Conservation (phyloP, 2,888 invertebrate genomes). For the Sinhomidia bicolor region DNA sequence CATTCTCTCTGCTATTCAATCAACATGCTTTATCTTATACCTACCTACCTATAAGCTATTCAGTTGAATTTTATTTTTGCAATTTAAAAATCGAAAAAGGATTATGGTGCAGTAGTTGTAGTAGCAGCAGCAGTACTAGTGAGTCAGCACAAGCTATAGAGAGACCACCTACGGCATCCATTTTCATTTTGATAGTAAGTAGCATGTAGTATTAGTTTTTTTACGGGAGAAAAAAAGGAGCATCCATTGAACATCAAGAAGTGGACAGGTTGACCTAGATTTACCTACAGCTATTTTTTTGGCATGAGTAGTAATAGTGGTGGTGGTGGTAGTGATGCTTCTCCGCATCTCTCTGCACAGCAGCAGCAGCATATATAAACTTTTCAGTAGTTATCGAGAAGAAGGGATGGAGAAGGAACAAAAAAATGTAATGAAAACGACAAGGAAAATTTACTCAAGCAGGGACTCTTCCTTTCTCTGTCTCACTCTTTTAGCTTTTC, state of each 20-base stretch:
- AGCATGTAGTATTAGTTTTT: neutral
- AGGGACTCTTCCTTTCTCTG: neutral
- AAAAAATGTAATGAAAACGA: conserved; percentile 47
- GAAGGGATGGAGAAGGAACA: neutral
- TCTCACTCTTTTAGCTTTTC: neutral
- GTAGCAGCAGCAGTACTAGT: neutral
- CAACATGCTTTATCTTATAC: too few relatives aligned
- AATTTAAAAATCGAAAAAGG: neutral
- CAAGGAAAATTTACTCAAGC: conserved; percentile 10
- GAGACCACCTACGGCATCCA: neutral
- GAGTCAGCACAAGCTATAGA: neutral
- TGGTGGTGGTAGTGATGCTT: too few relatives aligned
- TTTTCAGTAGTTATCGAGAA: conserved; percentile 16
- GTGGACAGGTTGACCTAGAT: conserved; percentile 59
- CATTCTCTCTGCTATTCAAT: neutral
- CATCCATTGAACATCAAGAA: too few relatives aligned
- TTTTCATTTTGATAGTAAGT: neutral
- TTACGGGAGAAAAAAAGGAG: neutral
- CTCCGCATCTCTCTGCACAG: too few relatives aligned
- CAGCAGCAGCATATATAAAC: neutral
- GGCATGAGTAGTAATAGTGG: neutral
- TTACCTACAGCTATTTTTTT: conserved; percentile 2
- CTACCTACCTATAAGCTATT: too few relatives aligned
- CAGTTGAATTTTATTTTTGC: neutral
- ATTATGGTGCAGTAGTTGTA: neutral